These are phyloP conservation scores for Acyrthosiphon pisum DNA, from an alignment of 1,140 invertebrate species.

Conservation along the genomic window DNA sequence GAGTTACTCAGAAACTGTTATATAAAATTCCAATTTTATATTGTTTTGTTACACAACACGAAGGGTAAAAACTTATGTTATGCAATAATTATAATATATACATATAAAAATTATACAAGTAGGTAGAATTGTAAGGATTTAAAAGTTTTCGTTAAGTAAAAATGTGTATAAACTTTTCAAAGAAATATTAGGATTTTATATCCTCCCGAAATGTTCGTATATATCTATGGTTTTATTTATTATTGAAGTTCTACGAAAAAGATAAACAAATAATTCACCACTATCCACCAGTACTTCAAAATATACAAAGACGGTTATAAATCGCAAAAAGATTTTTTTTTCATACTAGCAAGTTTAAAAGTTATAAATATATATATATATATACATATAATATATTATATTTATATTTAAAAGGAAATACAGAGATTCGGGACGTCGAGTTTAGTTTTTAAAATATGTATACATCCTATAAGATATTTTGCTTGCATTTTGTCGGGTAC, in stretches of 20 bases:
- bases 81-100: conserved; percentile 24
- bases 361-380: background rate
- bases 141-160: background rate
- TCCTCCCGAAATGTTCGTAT: background rate
- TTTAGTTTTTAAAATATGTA: background rate
- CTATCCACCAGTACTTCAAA: conserved; percentile 1
- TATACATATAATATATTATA: background rate
- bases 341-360: background rate
- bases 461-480: background rate
- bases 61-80: conserved; percentile 28
- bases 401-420: background rate
- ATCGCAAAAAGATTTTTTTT: background rate
- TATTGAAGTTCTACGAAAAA: conserved; percentile 6
- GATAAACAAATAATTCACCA: conserved; percentile 31
- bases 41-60: background rate
- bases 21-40: background rate
- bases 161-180: conserved; percentile 6
- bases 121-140: background rate
- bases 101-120: background rate
- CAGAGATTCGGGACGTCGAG: too few relatives aligned
- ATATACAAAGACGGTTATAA: conserved; percentile 26
- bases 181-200: background rate
- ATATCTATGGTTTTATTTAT: conserved; percentile 8
- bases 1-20: background rate
- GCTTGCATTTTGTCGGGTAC: background rate